These are phyloP conservation scores for Lepilemur ruficaudatus DNA, from an alignment of 2,797 vertebrate genomes.

Conservation along the genomic window DNA sequence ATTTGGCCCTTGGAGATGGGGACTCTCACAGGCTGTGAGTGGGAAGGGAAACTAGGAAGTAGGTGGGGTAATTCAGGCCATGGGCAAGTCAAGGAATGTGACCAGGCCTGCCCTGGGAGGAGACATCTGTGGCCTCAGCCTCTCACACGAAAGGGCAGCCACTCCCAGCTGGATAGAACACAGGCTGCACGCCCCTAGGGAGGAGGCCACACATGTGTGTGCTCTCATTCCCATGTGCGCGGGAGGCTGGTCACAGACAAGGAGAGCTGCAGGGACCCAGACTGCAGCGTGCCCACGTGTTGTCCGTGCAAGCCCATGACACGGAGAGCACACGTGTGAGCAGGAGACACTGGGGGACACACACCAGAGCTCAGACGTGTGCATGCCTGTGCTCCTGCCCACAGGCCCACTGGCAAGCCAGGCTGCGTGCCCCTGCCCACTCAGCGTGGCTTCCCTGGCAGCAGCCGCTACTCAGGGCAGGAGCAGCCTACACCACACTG, in stretches of 20 bases:
- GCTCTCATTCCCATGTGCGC: not conserved
- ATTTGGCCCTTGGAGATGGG: not conserved
- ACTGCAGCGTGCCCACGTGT: accelerated
- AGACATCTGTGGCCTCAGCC: not conserved
- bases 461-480: constrained; percentile 38
- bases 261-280: not conserved
- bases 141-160: constrained; percentile 19
- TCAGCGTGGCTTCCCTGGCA: constrained; percentile 19
- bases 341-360: not conserved
- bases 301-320: not conserved
- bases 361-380: not conserved
- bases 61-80: constrained; percentile 51
- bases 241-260: not conserved
- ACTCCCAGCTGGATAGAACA: not conserved
- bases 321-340: not conserved
- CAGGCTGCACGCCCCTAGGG: not conserved
- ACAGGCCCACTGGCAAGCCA: not conserved
- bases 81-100: constrained; percentile 68
- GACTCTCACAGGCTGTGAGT: not conserved
- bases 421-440: constrained; percentile 12
- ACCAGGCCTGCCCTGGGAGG: constrained; percentile 68
- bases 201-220: not conserved
- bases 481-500: constrained; percentile 44
- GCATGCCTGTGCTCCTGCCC: not conserved
- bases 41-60: constrained; percentile 52